Evolutionary conservation across 30 jellyfish, hydroid and myxozoan species (phyloP).

Genomic region (Turritopsis dohrnii): DNA sequence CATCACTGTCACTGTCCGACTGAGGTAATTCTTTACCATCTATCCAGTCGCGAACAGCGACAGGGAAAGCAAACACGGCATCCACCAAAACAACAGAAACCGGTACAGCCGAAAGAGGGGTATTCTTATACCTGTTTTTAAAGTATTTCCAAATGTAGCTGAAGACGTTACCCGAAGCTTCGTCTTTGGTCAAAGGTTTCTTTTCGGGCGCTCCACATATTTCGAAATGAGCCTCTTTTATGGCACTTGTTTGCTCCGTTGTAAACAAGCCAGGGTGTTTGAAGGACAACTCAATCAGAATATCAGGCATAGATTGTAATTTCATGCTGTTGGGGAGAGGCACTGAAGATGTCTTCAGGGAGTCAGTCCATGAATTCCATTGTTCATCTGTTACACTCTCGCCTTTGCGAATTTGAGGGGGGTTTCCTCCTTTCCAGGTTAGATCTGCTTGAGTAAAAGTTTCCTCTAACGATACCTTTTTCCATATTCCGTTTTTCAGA

Average conservation of each 20-base stretch:
- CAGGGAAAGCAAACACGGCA: no score
- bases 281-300: neutral
- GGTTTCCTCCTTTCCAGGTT: neutral
- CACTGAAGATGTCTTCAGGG: neutral
- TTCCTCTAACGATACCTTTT: neutral
- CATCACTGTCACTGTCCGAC: no score
- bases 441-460: neutral
- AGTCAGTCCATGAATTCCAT: neutral
- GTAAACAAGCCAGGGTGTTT: neutral
- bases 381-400: neutral
- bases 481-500: no score
- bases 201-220: neutral
- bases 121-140: no score
- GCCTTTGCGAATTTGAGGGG: neutral
- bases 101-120: no score
- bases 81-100: no score
- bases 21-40: no score
- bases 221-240: neutral
- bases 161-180: neutral
- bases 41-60: no score
- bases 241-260: neutral
- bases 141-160: no score
- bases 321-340: neutral
- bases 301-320: neutral
- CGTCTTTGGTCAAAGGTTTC: neutral